phyloP scores from a whole-genome alignment of 2,888 invertebrate genomes.

The Deilephila porcellus region DNA sequence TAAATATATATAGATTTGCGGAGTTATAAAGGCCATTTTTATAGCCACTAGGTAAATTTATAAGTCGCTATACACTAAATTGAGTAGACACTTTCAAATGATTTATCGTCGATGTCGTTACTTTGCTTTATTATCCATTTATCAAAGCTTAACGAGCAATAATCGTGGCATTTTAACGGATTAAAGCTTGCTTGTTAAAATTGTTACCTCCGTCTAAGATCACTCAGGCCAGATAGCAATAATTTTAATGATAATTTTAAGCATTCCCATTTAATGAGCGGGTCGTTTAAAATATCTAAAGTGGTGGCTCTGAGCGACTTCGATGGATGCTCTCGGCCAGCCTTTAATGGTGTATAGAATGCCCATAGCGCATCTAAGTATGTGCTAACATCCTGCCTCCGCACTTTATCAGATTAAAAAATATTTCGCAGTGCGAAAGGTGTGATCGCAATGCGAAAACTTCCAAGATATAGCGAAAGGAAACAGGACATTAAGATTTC shows the following conservation, averaged over 20 bases:
- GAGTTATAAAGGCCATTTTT: conserved; percentile 17
- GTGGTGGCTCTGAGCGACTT: conserved; percentile 7
- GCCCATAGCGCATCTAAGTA: conserved; percentile 18
- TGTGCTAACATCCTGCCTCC: conserved; percentile 15
- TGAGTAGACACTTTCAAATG: conserved; percentile 52
- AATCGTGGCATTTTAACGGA: conserved; percentile 65
- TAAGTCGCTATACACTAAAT: conserved; percentile 42
- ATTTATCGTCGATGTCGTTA: conserved; percentile 65
- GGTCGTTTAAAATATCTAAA: conserved; percentile 39
- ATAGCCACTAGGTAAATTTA: conserved; percentile 29
- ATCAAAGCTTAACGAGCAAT: conserved; percentile 75
- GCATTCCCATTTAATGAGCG: conserved; percentile 43
- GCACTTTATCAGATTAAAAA: conserved; percentile 22
- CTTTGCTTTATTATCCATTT: conserved; percentile 73
- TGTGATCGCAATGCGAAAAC: conserved; percentile 21
- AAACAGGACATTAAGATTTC: conserved; percentile 24
- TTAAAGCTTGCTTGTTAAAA: conserved; percentile 66
- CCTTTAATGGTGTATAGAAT: conserved; percentile 8
- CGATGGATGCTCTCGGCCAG: conserved; percentile 4
- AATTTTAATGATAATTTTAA: conserved; percentile 51
- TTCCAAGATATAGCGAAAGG: conserved; percentile 20
- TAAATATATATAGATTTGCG: conserved; percentile 20
- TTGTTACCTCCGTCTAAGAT: conserved; percentile 58
- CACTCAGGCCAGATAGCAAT: conserved; percentile 47
- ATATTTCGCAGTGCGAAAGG: conserved; percentile 14